phyloP scores from a whole-genome alignment of 92 coral and sea anemone species.

The Siderastrea siderea region DNA sequence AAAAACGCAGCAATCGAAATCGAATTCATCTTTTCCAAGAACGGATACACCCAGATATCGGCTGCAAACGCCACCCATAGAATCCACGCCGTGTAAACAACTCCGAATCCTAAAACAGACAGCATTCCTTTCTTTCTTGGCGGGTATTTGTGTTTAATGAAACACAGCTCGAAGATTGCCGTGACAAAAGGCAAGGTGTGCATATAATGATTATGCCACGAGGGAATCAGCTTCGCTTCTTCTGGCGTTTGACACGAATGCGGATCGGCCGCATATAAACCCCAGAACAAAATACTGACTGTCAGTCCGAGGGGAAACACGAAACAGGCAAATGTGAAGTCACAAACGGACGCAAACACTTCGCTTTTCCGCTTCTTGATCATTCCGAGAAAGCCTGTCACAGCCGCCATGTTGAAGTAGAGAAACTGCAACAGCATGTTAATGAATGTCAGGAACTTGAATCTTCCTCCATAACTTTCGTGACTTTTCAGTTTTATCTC shows the following conservation, averaged over 20 bases:
- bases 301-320: conserved; percentile 87
- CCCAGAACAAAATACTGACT: conserved; percentile 92
- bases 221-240: conserved; percentile 80
- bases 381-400: conserved; percentile 78
- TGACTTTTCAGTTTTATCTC: conserved; percentile 85
- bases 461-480: conserved; percentile 87
- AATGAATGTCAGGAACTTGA: conserved; percentile 90
- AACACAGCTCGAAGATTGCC: conserved; percentile 70
- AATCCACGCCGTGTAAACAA: conserved; percentile 83
- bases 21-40: conserved; percentile 80
- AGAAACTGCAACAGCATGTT: conserved; percentile 89
- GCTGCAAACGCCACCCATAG: conserved; percentile 85
- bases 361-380: conserved; percentile 78
- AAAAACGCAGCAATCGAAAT: conserved; percentile 67
- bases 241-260: conserved; percentile 77
- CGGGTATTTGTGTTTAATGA: conserved; percentile 86
- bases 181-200: conserved; percentile 85
- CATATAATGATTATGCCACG: conserved; percentile 90
- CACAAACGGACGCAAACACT: conserved; percentile 79
- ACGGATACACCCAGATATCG: conserved; percentile 96
- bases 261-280: conserved; percentile 83
- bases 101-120: conserved; percentile 69
- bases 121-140: conserved; percentile 73
- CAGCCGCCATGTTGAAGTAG: conserved; percentile 88
- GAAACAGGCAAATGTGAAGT: conserved; percentile 80